These are phyloP conservation scores for Aphidius colemani DNA, from an alignment of 2,888 invertebrate genomes.

Conservation along the genomic window DNA sequence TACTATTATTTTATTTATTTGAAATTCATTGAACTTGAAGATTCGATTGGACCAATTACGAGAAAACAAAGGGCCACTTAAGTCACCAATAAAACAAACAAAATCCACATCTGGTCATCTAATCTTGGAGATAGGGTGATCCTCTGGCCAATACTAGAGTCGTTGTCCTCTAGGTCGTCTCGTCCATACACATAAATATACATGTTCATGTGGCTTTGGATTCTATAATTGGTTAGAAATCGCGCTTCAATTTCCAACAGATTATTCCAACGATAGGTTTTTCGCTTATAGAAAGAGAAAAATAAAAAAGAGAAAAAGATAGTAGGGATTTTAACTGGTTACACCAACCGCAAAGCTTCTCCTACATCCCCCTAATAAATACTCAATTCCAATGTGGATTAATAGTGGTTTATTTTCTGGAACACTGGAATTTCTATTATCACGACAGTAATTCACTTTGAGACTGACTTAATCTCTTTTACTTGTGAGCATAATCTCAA, in stretches of 20 bases:
- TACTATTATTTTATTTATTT: neutral
- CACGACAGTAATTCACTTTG: slow-evolving; percentile 44
- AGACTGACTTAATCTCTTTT: slow-evolving; percentile 40
- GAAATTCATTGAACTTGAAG: slow-evolving; percentile 33
- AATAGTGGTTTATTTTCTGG: slow-evolving; percentile 56
- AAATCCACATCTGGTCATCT: slow-evolving; percentile 52
- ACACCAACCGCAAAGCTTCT: slow-evolving; percentile 52
- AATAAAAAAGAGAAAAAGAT: slow-evolving; percentile 52
- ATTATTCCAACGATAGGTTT: no score
- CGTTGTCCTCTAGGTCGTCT: slow-evolving; percentile 1
- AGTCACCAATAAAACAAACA: slow-evolving; percentile 45
- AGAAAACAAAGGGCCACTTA: slow-evolving; percentile 12
- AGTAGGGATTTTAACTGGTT: slow-evolving; percentile 50
- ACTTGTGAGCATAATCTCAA: slow-evolving; percentile 21
- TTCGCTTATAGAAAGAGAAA: slow-evolving; percentile 42
- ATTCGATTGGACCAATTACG: slow-evolving; percentile 31
- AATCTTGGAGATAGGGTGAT: slow-evolving; percentile 49
- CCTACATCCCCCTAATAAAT: slow-evolving; percentile 58
- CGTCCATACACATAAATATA: slow-evolving; percentile 14
- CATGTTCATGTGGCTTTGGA: slow-evolving; percentile 22
- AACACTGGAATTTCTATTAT: slow-evolving; percentile 45
- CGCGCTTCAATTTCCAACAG: no score
- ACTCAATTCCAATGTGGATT: slow-evolving; percentile 60
- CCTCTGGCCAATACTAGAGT: slow-evolving; percentile 6
- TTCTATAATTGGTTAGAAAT: slow-evolving; percentile 29